Conservation (phyloP, 2,888 invertebrate species). For the Tachina lurida region DNA sequence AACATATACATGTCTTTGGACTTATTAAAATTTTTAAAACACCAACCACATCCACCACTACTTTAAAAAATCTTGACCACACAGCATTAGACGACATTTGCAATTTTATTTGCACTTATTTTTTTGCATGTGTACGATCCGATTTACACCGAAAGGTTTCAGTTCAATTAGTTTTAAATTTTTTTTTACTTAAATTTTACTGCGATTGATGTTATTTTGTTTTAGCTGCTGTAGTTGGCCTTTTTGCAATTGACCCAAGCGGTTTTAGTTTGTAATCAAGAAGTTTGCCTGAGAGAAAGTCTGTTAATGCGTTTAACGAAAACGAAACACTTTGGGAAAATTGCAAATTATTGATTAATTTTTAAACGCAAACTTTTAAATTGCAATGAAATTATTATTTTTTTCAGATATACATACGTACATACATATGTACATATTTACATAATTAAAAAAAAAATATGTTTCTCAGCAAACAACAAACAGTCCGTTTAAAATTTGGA, state of each 20-base stretch:
- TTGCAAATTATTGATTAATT: conserved; percentile 37
- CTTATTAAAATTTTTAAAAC: too few relatives aligned
- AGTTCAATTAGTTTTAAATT: conserved; percentile 58
- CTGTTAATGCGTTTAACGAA: conserved; percentile 46
- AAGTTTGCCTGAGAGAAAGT: conserved; percentile 61
- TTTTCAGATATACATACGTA: conserved; percentile 1
- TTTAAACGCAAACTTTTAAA: conserved; percentile 32
- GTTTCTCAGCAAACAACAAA: too few relatives aligned
- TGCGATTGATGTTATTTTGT: conserved; percentile 5
- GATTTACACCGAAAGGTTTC: conserved; percentile 56
- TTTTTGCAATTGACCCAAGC: conserved; percentile 29
- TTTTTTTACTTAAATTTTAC: conserved; percentile 38
- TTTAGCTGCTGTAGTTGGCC: neutral
- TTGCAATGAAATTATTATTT: conserved; percentile 31
- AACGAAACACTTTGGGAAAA: neutral
- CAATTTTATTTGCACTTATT: conserved; percentile 31
- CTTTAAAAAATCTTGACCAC: conserved; percentile 11
- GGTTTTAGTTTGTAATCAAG: conserved; percentile 63
- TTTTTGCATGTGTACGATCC: conserved; percentile 27
- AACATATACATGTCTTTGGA: neutral
- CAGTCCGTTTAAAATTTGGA: too few relatives aligned
- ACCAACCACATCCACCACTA: conserved; percentile 1
- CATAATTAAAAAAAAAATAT: too few relatives aligned
- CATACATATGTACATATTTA: neutral
- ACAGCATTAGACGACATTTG: conserved; percentile 29